phyloP scores from a whole-genome alignment of 2,113 vertebrate genomes.

The Hipposideros armiger region DNA sequence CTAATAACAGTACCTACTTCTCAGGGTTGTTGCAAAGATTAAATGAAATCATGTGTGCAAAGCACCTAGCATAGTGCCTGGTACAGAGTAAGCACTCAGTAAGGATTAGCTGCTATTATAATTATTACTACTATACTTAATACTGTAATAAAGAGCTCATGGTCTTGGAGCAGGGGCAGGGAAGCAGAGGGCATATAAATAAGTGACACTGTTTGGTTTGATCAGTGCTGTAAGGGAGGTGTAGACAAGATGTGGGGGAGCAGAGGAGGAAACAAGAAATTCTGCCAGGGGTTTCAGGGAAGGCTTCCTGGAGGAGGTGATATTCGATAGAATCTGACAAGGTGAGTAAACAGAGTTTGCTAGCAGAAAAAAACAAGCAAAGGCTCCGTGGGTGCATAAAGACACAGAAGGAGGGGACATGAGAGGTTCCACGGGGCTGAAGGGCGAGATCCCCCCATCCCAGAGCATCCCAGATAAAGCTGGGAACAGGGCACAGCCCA shows the following conservation, averaged over 20 bases:
- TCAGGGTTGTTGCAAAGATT: not conserved
- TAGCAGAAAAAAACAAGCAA: not conserved
- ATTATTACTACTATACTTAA: not conserved
- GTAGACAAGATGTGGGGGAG: not conserved
- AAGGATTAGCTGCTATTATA: not conserved
- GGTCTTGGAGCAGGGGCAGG: not conserved
- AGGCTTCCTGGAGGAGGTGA: not conserved
- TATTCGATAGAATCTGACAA: not conserved
- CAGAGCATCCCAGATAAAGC: not conserved
- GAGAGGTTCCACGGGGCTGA: not conserved
- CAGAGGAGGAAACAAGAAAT: not conserved
- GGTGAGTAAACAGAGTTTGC: not conserved
- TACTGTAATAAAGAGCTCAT: not conserved
- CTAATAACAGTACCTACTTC: not conserved
- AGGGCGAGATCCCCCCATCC: not conserved
- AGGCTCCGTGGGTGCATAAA: not conserved
- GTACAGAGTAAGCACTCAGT: not conserved
- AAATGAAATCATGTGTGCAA: not conserved
- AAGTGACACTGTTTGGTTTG: not conserved
- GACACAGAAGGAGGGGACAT: fast-evolving
- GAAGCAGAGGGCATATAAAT: not conserved
- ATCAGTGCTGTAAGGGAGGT: not conserved
- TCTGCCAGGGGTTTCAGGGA: not conserved
- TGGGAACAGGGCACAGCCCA: not conserved
- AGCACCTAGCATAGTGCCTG: not conserved